Conservation (phyloP, 1,140 invertebrate species). For the Holcopasites calliopsidis region DNA sequence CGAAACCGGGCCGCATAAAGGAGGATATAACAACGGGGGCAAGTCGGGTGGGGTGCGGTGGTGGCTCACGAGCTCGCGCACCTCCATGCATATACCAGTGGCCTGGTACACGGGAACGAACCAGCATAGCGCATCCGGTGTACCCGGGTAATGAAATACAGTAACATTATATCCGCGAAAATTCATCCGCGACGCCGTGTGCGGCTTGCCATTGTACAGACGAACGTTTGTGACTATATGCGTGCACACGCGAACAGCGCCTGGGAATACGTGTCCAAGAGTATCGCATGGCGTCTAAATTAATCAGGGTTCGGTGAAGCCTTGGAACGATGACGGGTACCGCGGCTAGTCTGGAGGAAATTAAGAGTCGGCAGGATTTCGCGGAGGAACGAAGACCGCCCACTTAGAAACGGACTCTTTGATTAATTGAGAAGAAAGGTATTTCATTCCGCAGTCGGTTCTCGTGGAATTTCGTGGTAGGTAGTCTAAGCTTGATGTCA, state of each 20-base stretch:
- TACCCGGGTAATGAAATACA: slow-evolving; percentile 70
- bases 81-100: neutral
- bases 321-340: slow-evolving; percentile 8
- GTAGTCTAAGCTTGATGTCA: neutral
- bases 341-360: neutral
- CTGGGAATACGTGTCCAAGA: slow-evolving; percentile 28
- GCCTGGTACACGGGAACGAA: slow-evolving; percentile 39
- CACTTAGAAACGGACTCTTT: neutral
- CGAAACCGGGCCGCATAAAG: slow-evolving; percentile 54
- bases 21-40: slow-evolving; percentile 33
- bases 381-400: slow-evolving; percentile 16
- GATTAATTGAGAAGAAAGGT: neutral
- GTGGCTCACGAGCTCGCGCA: neutral
- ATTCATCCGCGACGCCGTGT: slow-evolving; percentile 49
- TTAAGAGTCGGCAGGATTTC: slow-evolving; percentile 11
- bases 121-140: slow-evolving; percentile 55
- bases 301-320: slow-evolving; percentile 53
- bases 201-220: slow-evolving; percentile 59
- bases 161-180: slow-evolving; percentile 72
- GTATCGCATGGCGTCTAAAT: slow-evolving; percentile 58
- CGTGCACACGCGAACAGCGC: neutral
- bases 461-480: neutral
- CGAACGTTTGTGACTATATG: slow-evolving; percentile 4
- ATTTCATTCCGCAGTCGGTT: neutral
- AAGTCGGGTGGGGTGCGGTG: neutral